These are phyloP conservation scores for Sandelia bainsii DNA, from an alignment of 2,797 vertebrate genomes.

Conservation along the genomic window DNA sequence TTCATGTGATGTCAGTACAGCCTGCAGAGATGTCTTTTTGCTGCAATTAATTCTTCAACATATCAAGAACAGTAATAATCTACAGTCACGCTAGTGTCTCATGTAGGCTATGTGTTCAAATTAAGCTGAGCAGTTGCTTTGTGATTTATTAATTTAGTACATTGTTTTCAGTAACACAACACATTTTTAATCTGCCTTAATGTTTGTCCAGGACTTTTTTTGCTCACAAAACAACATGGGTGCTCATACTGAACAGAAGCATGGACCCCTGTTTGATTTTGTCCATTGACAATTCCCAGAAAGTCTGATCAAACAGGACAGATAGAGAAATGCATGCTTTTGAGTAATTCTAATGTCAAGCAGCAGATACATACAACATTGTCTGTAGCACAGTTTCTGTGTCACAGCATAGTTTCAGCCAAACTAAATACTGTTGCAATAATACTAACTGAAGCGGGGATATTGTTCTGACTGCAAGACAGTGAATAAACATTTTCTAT, in stretches of 20 bases:
- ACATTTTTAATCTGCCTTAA: slow-evolving; percentile 15
- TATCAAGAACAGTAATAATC: neutral
- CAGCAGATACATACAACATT: too few species aligned
- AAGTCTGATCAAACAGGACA: neutral
- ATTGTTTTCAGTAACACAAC: neutral
- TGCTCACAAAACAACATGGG: too few species aligned
- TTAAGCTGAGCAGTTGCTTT: neutral
- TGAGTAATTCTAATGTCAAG: too few species aligned
- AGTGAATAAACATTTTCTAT: neutral
- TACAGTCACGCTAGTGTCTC: neutral
- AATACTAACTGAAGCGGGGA: neutral
- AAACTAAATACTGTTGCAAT: too few species aligned
- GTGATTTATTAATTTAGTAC: neutral
- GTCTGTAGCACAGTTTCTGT: too few species aligned
- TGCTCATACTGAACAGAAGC: too few species aligned
- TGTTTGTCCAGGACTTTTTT: neutral
- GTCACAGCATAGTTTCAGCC: neutral
- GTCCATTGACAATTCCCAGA: neutral
- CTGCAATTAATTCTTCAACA: slow-evolving; percentile 2
- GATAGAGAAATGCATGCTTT: neutral
- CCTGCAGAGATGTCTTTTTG: slow-evolving; percentile 14
- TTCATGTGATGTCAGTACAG: slow-evolving; percentile 4
- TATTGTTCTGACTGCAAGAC: neutral
- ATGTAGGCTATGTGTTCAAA: neutral
- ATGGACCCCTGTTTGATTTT: too few species aligned